phyloP scores from a whole-genome alignment of 2,888 invertebrate species.

The Sinelater perroti region DNA sequence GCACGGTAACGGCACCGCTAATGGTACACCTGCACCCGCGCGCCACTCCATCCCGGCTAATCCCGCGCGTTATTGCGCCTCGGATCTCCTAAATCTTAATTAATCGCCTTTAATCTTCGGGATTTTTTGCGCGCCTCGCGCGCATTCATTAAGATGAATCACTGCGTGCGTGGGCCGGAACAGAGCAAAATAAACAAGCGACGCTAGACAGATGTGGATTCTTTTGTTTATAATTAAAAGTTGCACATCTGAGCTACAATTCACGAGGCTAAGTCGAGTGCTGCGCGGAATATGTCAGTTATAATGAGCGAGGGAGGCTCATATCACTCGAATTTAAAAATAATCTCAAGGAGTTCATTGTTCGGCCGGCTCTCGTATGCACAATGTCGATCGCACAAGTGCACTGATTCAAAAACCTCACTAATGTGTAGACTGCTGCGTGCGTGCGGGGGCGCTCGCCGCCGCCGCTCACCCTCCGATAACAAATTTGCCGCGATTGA shows the following conservation, averaged over 20 bases:
- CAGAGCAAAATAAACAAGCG: slow-evolving; percentile 28
- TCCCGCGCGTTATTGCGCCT: slow-evolving; percentile 16
- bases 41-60: slow-evolving; percentile 16
- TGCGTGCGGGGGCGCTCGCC: too few species aligned
- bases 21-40: slow-evolving; percentile 24
- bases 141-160: slow-evolving; percentile 28
- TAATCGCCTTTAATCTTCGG: slow-evolving; percentile 15
- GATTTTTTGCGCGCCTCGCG: slow-evolving; percentile 3
- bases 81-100: slow-evolving; percentile 23
- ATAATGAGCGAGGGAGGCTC: slow-evolving; percentile 38
- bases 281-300: slow-evolving; percentile 28
- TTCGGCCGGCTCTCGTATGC: slow-evolving; percentile 24
- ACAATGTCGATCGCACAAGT: slow-evolving; percentile 16
- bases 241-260: slow-evolving; percentile 34
- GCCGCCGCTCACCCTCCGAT: too few species aligned
- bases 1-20: slow-evolving; percentile 20
- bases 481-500: too few species aligned
- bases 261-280: slow-evolving; percentile 27
- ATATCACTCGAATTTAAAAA: slow-evolving; percentile 42
- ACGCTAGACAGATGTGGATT: slow-evolving; percentile 35
- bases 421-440: slow-evolving; percentile 1
- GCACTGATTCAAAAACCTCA: slow-evolving; percentile 5
- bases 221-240: slow-evolving; percentile 39
- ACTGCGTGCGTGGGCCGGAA: slow-evolving; percentile 28
- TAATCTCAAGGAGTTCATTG: slow-evolving; percentile 42